These are phyloP conservation scores for Oeneis ivallda DNA, from an alignment of 2,888 invertebrate genomes.

Conservation along the genomic window DNA sequence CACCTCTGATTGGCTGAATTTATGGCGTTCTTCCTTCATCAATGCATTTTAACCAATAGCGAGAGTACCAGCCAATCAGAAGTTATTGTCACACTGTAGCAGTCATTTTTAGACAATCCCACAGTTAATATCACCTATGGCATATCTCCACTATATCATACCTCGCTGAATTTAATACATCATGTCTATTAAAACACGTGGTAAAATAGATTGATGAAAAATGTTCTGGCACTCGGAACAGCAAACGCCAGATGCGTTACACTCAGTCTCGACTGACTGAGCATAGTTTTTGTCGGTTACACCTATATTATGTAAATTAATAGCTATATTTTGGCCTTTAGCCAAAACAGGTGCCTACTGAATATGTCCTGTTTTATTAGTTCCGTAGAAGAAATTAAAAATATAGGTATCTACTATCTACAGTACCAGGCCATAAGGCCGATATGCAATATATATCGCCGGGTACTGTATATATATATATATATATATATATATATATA, in stretches of 20 bases:
- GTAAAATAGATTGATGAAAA: constrained; percentile 9
- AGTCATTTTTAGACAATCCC: too few species aligned
- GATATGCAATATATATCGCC: too few species aligned
- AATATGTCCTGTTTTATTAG: constrained; percentile 1
- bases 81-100: too few species aligned
- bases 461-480: too few species aligned
- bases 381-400: not conserved
- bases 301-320: not conserved
- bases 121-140: too few species aligned
- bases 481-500: too few species aligned
- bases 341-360: not conserved
- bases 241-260: constrained; percentile 5
- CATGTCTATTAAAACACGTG: constrained; percentile 1
- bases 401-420: too few species aligned
- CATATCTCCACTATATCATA: not conserved
- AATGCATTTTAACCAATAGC: too few species aligned
- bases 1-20: too few species aligned
- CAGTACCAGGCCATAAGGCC: too few species aligned
- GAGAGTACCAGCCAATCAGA: too few species aligned
- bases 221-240: not conserved
- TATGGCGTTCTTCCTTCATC: too few species aligned
- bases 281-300: constrained; percentile 6
- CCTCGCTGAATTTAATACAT: not conserved
- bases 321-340: constrained; percentile 4
- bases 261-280: constrained; percentile 7